These are phyloP conservation scores for Brachyptera putata DNA, from an alignment of 2,888 invertebrate genomes.

Conservation along the genomic window DNA sequence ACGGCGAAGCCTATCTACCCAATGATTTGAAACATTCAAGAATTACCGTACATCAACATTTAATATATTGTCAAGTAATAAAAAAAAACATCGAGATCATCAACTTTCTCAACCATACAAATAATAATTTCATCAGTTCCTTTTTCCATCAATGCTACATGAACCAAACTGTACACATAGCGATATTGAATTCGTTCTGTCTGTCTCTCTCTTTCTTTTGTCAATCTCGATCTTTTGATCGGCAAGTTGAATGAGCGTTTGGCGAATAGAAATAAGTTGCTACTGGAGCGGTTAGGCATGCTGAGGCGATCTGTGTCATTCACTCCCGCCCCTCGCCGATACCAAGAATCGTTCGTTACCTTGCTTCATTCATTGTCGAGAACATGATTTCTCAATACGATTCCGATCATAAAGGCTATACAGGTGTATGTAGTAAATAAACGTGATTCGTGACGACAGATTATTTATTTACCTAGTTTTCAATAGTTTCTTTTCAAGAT, in stretches of 20 bases:
- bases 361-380: neutral
- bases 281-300: neutral
- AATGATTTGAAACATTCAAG: no score
- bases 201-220: neutral
- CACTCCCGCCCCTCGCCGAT: slow-evolving; percentile 8
- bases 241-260: neutral
- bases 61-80: no score
- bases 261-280: neutral
- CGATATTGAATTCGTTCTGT: neutral
- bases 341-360: neutral
- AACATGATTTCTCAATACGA: slow-evolving; percentile 1
- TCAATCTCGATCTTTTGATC: neutral
- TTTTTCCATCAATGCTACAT: no score
- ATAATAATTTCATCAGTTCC: no score
- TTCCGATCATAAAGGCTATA: neutral
- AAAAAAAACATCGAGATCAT: no score
- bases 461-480: no score
- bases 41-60: no score
- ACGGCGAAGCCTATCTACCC: no score
- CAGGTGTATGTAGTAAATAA: slow-evolving; percentile 5
- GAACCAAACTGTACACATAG: no score
- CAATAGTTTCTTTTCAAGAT: no score
- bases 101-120: no score
- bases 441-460: slow-evolving; percentile 1
- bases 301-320: slow-evolving; percentile 7